Conservation (phyloP, 2,113 vertebrate genomes). For the Equus quagga region DNA sequence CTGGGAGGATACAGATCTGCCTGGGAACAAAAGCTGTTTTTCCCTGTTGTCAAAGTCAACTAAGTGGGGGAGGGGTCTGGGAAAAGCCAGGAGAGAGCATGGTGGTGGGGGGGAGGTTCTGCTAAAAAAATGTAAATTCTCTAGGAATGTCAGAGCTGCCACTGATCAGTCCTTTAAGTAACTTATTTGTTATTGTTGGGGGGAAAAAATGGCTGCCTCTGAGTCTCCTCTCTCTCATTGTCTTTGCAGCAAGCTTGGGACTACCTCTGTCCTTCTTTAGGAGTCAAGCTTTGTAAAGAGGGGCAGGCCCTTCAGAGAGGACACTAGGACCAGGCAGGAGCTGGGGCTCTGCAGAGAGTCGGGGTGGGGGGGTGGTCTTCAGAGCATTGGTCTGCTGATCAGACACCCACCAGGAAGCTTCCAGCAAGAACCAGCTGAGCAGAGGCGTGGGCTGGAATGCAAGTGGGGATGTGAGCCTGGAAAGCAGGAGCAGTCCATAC, state of each 20-base stretch:
- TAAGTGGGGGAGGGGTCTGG: background rate
- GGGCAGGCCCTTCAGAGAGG: background rate
- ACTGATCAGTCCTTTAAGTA: background rate
- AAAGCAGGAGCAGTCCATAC: background rate
- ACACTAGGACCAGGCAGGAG: background rate
- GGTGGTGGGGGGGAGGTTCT: background rate
- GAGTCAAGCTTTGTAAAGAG: background rate
- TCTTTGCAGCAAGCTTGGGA: background rate
- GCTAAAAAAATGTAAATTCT: background rate
- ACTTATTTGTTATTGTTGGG: background rate
- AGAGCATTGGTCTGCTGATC: background rate
- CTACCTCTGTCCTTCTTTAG: background rate
- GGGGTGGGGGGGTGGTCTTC: background rate
- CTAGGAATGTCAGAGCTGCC: background rate
- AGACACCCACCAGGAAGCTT: background rate
- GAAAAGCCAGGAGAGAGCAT: background rate
- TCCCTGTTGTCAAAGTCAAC: background rate
- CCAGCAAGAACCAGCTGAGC: background rate
- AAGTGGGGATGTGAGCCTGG: background rate
- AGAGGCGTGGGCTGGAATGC: background rate
- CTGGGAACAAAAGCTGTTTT: conserved; percentile 58
- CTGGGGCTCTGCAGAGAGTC: background rate
- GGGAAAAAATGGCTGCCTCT: background rate
- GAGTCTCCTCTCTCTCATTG: background rate
- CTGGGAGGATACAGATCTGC: conserved; percentile 8